A percentile compares a stretch with the other conserved stretches of the same genome.
These are phyloP conservation scores for Pogonocichla stellata DNA, from an alignment of 2,113 vertebrate genomes.

Conservation along the genomic window DNA sequence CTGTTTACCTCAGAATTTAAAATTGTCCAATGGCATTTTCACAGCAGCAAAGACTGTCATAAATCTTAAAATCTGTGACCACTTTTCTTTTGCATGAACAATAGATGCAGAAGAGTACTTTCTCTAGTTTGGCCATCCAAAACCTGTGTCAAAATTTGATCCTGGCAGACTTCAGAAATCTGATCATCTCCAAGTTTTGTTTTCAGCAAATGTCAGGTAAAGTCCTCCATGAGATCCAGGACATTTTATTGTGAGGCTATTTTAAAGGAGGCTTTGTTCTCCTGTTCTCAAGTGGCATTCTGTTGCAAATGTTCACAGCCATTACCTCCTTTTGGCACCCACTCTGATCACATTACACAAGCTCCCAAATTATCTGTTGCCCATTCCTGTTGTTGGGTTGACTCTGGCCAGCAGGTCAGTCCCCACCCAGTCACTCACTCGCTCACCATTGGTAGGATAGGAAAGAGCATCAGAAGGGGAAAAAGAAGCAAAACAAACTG, in stretches of 20 bases:
- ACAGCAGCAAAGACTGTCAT: not conserved
- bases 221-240: not conserved
- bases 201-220: not conserved
- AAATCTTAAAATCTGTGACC: rapidly evolving
- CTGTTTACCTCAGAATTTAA: not conserved
- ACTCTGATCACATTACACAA: not conserved
- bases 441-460: rapidly evolving
- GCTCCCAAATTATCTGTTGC: not conserved
- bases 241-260: not conserved
- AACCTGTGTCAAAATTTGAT: not conserved
- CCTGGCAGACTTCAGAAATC: not conserved
- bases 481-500: not conserved
- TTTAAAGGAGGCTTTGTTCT: not conserved
- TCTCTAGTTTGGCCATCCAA: not conserved
- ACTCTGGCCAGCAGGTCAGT: not conserved
- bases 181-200: not conserved
- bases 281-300: not conserved
- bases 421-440: rapidly evolving
- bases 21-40: not conserved
- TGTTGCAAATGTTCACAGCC: not conserved
- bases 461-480: not conserved
- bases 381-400: not conserved
- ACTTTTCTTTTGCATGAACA: not conserved
- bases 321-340: not conserved
- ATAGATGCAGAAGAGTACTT: not conserved